These are phyloP conservation scores for Cichlasoma orientale DNA, from an alignment of 2,797 vertebrate species.

Conservation along the genomic window DNA sequence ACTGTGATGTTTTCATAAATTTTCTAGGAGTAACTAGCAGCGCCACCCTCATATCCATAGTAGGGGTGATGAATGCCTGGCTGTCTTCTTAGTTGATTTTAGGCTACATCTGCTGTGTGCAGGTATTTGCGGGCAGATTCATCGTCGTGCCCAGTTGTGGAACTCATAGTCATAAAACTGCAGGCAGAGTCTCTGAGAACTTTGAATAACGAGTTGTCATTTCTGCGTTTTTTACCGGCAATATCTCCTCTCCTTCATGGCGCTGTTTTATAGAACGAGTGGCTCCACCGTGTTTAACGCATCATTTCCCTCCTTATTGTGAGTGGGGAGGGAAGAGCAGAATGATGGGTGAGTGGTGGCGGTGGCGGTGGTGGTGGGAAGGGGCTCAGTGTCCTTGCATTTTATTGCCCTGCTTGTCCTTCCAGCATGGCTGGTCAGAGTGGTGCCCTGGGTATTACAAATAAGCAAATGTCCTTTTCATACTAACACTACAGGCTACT, in stretches of 20 bases:
- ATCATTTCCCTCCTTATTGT: constrained; percentile 74
- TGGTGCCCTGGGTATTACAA: constrained; percentile 58
- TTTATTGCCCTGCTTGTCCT: constrained; percentile 73
- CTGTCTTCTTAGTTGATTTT: constrained; percentile 8
- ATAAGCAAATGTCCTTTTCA: constrained; percentile 54
- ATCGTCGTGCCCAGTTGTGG: constrained; percentile 29
- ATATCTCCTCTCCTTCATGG: constrained; percentile 64
- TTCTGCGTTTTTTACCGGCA: constrained; percentile 46
- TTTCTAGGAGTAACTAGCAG: background rate
- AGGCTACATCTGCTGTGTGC: constrained; percentile 24
- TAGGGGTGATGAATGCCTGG: constrained; percentile 15
- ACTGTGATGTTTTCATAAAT: background rate
- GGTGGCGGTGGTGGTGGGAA: background rate
- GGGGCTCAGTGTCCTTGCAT: constrained; percentile 64
- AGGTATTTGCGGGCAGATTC: constrained; percentile 45
- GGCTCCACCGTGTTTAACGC: constrained; percentile 73
- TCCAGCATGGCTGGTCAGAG: constrained; percentile 69
- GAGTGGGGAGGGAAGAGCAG: constrained; percentile 35
- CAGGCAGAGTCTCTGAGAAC: constrained; percentile 42
- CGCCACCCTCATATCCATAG: background rate
- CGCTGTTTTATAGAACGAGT: constrained; percentile 69
- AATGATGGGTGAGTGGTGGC: constrained; percentile 35
- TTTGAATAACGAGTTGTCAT: constrained; percentile 73
- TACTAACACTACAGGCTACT: constrained; percentile 11
- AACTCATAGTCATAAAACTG: constrained; percentile 52